Conservation (phyloP, 2,797 vertebrate genomes). For the Hippopotamyrus pictus region DNA sequence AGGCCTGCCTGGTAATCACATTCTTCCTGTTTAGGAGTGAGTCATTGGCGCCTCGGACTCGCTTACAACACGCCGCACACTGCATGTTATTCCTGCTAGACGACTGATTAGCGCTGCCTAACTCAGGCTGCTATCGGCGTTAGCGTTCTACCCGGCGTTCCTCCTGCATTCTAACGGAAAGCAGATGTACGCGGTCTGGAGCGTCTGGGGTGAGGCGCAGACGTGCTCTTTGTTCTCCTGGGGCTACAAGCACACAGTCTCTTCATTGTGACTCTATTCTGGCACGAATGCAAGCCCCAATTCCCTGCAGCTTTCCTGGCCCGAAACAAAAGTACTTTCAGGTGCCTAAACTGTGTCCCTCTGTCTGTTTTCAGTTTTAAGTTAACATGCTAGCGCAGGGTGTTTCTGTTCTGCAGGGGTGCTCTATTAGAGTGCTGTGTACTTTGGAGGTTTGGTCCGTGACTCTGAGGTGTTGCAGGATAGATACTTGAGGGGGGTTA, state of each 20-base stretch:
- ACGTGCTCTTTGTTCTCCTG: neutral
- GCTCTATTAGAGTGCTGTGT: neutral
- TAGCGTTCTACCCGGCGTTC: neutral
- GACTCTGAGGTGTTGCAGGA: neutral
- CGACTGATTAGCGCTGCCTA: neutral
- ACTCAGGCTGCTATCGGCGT: neutral
- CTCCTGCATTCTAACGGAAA: neutral
- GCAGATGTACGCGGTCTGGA: neutral
- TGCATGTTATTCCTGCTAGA: neutral
- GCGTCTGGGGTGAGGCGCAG: neutral
- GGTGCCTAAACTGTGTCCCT: neutral
- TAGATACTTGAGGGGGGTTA: neutral
- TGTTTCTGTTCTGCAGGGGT: neutral
- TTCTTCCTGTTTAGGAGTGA: constrained; percentile 1
- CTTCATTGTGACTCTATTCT: neutral
- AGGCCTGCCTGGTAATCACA: constrained; percentile 31
- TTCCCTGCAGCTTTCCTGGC: neutral
- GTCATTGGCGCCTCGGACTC: neutral
- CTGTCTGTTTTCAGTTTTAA: neutral
- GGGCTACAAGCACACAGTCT: neutral
- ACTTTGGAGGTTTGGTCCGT: neutral
- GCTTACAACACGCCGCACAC: neutral
- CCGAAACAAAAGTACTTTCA: neutral
- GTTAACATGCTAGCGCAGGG: neutral
- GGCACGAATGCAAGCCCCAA: neutral